Percentiles rank a stretch among this genome's conserved stretches.
Conservation (phyloP, 2,797 vertebrate species). For the Potorous gilbertii region DNA sequence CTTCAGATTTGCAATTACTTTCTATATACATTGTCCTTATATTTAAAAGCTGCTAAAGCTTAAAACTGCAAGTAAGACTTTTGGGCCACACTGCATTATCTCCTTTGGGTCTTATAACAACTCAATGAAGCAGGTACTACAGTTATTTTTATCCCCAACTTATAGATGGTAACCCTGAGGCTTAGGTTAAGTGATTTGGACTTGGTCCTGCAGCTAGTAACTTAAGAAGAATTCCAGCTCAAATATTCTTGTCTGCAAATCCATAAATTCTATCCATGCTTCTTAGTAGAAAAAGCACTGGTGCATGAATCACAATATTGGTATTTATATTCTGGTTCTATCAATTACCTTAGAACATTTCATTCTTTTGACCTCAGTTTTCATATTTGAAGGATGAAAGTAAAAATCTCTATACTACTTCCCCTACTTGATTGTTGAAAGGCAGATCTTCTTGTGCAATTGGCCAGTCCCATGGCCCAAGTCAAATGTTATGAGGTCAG, state of each 20-base stretch:
- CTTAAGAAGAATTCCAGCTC: background rate
- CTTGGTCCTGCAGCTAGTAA: background rate
- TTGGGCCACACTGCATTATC: background rate
- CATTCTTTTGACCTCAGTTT: background rate
- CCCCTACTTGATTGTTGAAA: background rate
- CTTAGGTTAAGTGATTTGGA: background rate
- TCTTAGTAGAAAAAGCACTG: background rate
- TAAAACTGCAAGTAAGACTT: background rate
- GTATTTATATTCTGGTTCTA: background rate
- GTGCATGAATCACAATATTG: background rate
- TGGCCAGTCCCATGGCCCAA: background rate
- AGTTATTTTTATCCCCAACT: background rate
- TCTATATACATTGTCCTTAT: background rate
- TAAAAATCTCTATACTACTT: background rate
- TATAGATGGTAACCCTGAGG: background rate
- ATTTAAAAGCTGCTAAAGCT: background rate
- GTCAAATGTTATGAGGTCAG: background rate
- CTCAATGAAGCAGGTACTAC: background rate
- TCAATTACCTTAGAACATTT: background rate
- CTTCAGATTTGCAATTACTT: background rate
- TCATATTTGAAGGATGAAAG: background rate
- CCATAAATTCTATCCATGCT: background rate
- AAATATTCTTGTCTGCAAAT: background rate
- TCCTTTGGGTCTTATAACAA: background rate
- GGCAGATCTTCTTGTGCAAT: background rate